Conservation (phyloP, 2,113 vertebrate species). For the Pycnonotus jocosus region DNA sequence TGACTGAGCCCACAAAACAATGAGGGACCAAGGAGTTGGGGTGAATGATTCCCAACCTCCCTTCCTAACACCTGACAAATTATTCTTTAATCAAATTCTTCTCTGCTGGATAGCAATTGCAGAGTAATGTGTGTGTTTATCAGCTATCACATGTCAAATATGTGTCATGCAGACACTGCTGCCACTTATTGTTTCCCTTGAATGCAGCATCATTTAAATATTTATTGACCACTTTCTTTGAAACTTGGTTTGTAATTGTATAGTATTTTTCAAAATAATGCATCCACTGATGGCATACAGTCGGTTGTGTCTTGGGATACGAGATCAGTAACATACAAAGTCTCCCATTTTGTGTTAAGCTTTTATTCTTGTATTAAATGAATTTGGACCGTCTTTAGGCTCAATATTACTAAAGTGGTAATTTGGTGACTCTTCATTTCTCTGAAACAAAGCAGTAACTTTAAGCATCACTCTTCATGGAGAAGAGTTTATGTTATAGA, state of each 20-base stretch:
- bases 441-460: not conserved
- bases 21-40: too few relatives aligned
- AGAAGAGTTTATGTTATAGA: not conserved
- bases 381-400: rapidly evolving
- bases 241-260: not conserved
- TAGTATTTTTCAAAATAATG: not conserved
- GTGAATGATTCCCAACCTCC: too few relatives aligned
- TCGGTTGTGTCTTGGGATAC: not conserved
- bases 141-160: not conserved
- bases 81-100: too few relatives aligned
- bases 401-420: not conserved
- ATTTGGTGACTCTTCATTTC: not conserved
- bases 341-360: not conserved
- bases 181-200: not conserved
- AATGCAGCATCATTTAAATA: not conserved
- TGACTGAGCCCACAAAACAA: too few relatives aligned
- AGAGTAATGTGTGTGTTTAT: too few relatives aligned
- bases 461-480: not conserved
- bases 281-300: not conserved
- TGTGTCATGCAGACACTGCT: not conserved
- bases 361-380: not conserved
- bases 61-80: too few relatives aligned
- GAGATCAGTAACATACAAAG: not conserved
- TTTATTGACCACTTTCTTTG: not conserved
- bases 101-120: too few relatives aligned